Base-by-base conservation (phyloP, 2,888 invertebrate species). In the Corythucha ciliata region DNA sequence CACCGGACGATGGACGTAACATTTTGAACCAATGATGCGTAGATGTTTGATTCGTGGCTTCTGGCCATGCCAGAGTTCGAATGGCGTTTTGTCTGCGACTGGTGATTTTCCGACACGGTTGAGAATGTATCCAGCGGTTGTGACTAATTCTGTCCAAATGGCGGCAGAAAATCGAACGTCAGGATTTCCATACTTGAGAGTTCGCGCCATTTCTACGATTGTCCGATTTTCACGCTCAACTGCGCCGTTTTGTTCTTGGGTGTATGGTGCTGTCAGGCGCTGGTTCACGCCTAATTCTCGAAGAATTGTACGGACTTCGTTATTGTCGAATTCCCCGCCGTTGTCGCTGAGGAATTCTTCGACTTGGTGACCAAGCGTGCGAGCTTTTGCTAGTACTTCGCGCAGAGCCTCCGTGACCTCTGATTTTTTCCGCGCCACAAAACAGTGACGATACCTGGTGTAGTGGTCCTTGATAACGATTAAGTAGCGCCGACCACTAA, bases 41-140 rank as follows among this genome's bases (percentile, higher is more conserved):
- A 47, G 14, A 14, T 47, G 48, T 27, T 47, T 47, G 42, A 53
- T 49, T n/a, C 48, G 4, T 10, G 58, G 55, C 44, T 55, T 57
- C 47, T 55, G 58, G 8, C 57, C 58, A 24, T 57, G 57, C 61
- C 62, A 63, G 4, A 64, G 20, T 45, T 64, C 62, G 40, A 56
- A 62, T 3, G 63, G 63, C 48, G 58, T 61, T 27, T 54, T 57
- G 20, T 54, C 59, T 34, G 55, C 46, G 44, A 56, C 49, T 26
- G 53, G 54, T 16, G 63, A 60, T 32, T 57, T 58, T 48, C 53
- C 55, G 21, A 50, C 39, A 34, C 52, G 47, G 25, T 59, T 57
- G 14, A 57, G 46, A 32, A 58, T 32, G 25, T 56, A 54, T 12
- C 42, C 50, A 7, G 52, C 56, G 18, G 56, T 48, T 18, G 21